phyloP scores from a whole-genome alignment of 2,797 vertebrate species.

The Luscinia megarhynchos region DNA sequence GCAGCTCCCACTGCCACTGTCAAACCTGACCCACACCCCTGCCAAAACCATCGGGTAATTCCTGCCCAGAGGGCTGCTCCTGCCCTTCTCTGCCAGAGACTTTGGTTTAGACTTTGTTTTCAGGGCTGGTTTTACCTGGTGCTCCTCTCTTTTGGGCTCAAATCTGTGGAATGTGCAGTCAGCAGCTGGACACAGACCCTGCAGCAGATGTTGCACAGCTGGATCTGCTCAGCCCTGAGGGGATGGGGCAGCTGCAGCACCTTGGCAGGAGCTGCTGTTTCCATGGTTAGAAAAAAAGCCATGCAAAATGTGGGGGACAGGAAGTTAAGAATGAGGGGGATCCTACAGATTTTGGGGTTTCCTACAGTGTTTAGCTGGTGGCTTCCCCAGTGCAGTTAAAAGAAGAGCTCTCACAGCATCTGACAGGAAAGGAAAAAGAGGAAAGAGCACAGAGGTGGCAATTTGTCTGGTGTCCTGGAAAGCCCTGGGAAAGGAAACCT shows the following conservation, averaged over 20 bases:
- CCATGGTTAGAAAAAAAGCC: not conserved
- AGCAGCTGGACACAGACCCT: not conserved
- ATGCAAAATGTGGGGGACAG: not conserved
- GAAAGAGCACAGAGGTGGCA: not conserved
- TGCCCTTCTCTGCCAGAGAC: not conserved
- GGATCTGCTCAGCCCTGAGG: not conserved
- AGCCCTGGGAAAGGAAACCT: not conserved
- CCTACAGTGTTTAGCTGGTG: not conserved
- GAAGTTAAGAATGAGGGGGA: not conserved
- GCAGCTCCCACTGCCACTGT: not conserved
- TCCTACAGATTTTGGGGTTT: not conserved
- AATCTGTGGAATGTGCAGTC: not conserved
- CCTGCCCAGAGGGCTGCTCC: not conserved
- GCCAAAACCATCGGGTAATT: rapidly evolving
- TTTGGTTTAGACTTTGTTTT: not conserved
- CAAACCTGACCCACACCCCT: rapidly evolving
- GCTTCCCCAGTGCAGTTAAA: not conserved
- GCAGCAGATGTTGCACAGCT: not conserved
- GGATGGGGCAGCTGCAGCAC: not conserved
- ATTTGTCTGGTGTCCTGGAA: not conserved
- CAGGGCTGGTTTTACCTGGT: not conserved
- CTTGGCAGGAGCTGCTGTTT: not conserved
- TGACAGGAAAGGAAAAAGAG: not conserved
- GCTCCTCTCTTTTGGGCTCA: not conserved
- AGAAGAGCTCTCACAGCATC: not conserved